These are phyloP conservation scores for Acrocyrtus sp. DNA, from an alignment of 2,888 invertebrate genomes.

Conservation along the genomic window DNA sequence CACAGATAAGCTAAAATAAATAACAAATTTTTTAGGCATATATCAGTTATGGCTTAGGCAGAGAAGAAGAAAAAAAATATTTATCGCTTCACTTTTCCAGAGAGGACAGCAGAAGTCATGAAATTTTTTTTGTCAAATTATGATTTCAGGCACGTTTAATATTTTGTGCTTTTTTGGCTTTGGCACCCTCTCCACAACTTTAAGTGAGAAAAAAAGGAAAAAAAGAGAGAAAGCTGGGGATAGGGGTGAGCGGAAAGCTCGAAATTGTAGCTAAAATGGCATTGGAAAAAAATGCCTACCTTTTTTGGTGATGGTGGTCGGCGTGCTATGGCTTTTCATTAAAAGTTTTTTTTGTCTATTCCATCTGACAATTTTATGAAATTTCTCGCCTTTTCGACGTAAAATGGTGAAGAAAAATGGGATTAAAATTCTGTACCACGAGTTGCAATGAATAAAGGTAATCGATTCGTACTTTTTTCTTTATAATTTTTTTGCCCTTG, in stretches of 20 bases:
- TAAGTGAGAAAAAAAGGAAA: conserved; percentile 8
- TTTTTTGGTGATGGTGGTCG: no score
- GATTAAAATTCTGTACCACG: conserved; percentile 30
- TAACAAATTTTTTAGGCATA: no score
- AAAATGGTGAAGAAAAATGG: conserved; percentile 5
- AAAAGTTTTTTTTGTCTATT: conserved; percentile 20
- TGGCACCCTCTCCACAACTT: conserved; percentile 36
- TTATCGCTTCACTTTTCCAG: no score
- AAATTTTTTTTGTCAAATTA: conserved; percentile 42
- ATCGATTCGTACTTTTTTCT: conserved; percentile 21
- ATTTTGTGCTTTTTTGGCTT: conserved; percentile 46
- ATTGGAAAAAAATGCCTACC: no score
- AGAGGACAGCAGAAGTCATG: no score
- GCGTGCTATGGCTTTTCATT: conserved; percentile 19
- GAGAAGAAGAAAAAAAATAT: no score
- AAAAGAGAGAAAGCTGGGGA: no score
- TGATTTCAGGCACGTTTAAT: conserved; percentile 48
- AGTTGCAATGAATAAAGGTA: conserved; percentile 30
- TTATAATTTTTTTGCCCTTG: neutral
- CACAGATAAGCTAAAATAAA: no score
- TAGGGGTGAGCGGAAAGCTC: no score
- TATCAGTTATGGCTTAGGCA: no score
- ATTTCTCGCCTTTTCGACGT: neutral
- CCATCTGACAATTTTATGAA: conserved; percentile 39
- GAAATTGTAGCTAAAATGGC: no score